These are phyloP conservation scores for Chrysaora quinquecirrha DNA, from an alignment of 30 jellyfish, hydroid and myxozoan species.

Conservation along the genomic window DNA sequence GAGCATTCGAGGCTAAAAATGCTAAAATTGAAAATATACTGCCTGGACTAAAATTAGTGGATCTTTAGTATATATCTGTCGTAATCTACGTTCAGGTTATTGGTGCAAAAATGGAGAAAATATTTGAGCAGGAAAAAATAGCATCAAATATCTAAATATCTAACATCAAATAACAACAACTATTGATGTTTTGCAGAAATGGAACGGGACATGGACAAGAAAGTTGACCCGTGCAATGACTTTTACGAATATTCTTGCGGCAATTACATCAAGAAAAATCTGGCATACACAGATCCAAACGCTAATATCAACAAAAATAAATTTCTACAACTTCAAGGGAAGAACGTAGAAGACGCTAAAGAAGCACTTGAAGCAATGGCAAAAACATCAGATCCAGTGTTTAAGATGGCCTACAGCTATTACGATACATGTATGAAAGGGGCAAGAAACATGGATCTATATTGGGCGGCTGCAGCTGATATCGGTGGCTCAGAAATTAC, in stretches of 20 bases:
- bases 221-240: conserved; percentile 9
- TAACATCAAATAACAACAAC: no score
- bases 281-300: neutral
- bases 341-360: neutral
- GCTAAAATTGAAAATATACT: no score
- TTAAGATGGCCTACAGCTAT: conserved; percentile 9
- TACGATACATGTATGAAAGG: conserved; percentile 7
- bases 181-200: neutral
- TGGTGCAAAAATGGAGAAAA: no score
- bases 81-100: no score
- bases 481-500: neutral
- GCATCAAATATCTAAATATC: no score
- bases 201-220: neutral
- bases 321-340: neutral
- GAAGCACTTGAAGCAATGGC: neutral
- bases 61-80: no score
- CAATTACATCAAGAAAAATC: neutral
- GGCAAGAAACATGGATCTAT: neutral
- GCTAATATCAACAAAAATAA: neutral
- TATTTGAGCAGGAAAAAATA: no score
- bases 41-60: no score
- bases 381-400: conserved; percentile 19
- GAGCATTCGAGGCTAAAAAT: no score
- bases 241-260: conserved; percentile 20
- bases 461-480: neutral